phyloP scores from a whole-genome alignment of 2,797 vertebrate genomes.

The Cryptoblepharus egeriae region DNA sequence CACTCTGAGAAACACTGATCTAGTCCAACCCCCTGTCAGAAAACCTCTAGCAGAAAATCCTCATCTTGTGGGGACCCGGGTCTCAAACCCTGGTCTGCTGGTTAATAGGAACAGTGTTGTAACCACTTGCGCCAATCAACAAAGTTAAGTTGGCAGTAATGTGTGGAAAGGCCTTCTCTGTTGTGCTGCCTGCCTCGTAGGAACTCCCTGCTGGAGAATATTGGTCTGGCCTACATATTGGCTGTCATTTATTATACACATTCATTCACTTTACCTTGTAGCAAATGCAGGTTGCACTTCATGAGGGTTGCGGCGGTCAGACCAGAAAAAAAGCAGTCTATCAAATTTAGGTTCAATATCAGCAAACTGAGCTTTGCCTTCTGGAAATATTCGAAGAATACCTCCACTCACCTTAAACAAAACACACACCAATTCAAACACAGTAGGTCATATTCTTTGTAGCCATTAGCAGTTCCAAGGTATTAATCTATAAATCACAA shows the following conservation, averaged over 20 bases:
- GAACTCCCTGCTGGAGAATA: too few species aligned
- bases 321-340: slow-evolving; percentile 97
- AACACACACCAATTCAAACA: slow-evolving; percentile 46
- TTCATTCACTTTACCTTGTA: slow-evolving; percentile 86
- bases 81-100: too few species aligned
- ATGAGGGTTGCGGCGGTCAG: slow-evolving; percentile 97
- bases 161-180: too few species aligned
- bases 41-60: too few species aligned
- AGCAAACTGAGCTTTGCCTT: slow-evolving; percentile 96
- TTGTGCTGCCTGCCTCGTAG: too few species aligned
- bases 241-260: background rate
- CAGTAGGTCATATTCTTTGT: background rate
- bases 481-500: background rate
- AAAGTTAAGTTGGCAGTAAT: too few species aligned
- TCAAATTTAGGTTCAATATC: slow-evolving; percentile 99
- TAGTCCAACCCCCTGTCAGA: too few species aligned
- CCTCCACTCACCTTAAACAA: slow-evolving; percentile 86
- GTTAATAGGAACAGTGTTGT: too few species aligned
- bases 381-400: slow-evolving; percentile 97
- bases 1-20: too few species aligned
- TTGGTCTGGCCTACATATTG: too few species aligned
- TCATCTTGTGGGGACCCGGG: too few species aligned
- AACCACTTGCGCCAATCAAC: too few species aligned
- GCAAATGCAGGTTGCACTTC: slow-evolving; percentile 96
- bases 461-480: background rate